Conservation (phyloP, 37 sponge, comb jelly and placozoan genomes). For the Agelas oroides region DNA sequence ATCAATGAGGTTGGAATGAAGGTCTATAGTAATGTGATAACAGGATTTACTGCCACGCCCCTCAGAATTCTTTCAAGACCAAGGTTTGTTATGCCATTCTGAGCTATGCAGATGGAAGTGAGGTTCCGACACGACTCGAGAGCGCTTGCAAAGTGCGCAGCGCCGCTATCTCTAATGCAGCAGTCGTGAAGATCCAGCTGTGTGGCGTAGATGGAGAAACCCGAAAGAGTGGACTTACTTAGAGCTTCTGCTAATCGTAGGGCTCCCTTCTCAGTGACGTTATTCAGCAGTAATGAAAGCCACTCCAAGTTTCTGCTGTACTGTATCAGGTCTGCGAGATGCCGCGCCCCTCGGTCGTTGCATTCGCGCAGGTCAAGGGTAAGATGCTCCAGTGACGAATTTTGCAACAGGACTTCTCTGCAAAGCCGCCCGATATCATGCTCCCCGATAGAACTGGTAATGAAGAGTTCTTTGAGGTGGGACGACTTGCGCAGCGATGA, state of each 20-base stretch:
- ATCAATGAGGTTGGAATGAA: constrained; percentile 29
- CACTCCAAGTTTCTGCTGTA: not conserved
- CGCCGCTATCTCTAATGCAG: constrained; percentile 34
- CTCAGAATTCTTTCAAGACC: constrained; percentile 16
- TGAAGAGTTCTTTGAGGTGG: not conserved
- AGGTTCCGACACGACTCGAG: not conserved
- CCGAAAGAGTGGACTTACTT: not conserved
- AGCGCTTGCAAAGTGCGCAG: constrained; percentile 4
- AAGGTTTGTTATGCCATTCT: constrained; percentile 27
- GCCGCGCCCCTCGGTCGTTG: constrained; percentile 24
- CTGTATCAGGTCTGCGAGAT: constrained; percentile 10
- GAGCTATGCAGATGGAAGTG: constrained; percentile 9
- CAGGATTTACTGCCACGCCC: not conserved
- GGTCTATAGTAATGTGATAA: constrained; percentile 10
- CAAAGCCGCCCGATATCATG: not conserved
- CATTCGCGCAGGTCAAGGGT: constrained; percentile 47
- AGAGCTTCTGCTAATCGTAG: constrained; percentile 11
- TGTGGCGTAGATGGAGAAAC: constrained; percentile 37
- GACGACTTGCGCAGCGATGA: not conserved
- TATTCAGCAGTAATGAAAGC: constrained; percentile 33
- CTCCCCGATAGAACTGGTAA: not conserved
- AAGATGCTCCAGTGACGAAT: not conserved
- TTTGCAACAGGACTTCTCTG: constrained; percentile 4
- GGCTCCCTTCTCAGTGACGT: constrained; percentile 25
- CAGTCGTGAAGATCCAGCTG: constrained; percentile 57